Evolutionary conservation across 2,888 invertebrate species (phyloP).

Genomic region (Melanophora roralis): DNA sequence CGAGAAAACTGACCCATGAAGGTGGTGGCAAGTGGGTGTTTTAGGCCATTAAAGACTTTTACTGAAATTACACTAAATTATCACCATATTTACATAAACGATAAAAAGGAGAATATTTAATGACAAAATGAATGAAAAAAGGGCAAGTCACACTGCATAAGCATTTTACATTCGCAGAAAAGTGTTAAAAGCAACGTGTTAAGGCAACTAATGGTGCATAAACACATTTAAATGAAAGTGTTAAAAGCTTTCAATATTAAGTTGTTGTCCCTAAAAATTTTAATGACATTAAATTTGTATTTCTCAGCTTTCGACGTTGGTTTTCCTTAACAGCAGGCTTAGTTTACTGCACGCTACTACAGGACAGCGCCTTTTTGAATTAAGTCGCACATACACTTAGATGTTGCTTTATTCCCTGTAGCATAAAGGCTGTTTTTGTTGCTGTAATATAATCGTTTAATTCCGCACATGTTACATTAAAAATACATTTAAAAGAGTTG

Average conservation of each 20-base stretch:
- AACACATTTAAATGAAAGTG: not conserved
- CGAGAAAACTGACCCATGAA: too few species aligned
- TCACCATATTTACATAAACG: conserved; percentile 49
- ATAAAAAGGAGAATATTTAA: conserved; percentile 39
- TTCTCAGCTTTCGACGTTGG: conserved; percentile 13
- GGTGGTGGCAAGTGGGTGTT: conserved; percentile 13
- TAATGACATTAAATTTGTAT: conserved; percentile 23
- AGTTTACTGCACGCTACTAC: too few species aligned
- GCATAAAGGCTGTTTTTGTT: conserved; percentile 22
- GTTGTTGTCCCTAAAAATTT: conserved; percentile 9
- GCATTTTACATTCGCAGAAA: too few species aligned
- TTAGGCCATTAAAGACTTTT: conserved; percentile 53
- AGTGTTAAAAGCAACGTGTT: too few species aligned
- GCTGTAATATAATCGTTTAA: conserved; percentile 60
- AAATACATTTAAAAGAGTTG: conserved; percentile 62
- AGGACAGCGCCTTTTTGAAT: not conserved
- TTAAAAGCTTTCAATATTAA: not conserved
- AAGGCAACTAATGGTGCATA: conserved; percentile 13
- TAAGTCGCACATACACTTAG: not conserved
- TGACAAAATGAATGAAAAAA: conserved; percentile 2
- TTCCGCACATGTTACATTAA: conserved; percentile 63
- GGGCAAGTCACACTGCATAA: too few species aligned
- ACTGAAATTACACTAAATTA: conserved; percentile 52
- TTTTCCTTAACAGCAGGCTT: too few species aligned
- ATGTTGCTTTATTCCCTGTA: not conserved